Evolutionary conservation across 1,140 invertebrate genomes (phyloP).

Genomic region (Lepidurus couesii): DNA sequence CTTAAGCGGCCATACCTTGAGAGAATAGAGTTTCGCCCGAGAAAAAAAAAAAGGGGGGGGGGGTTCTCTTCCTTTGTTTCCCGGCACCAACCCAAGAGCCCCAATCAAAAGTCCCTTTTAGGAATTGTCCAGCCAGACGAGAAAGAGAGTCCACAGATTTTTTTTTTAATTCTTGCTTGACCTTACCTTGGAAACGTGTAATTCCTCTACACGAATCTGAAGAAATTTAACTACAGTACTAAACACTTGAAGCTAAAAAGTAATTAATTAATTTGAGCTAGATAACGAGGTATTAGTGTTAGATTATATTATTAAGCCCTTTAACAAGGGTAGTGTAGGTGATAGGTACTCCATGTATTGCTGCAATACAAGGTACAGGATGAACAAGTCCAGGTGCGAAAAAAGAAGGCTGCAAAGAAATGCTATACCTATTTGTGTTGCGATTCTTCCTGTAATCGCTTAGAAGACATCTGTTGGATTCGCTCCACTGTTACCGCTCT

Average conservation of each 20-base stretch:
- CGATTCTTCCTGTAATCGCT: neutral
- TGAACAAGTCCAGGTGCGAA: neutral
- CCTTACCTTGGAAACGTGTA: neutral
- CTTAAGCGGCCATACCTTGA: neutral
- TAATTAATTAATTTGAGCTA: no score
- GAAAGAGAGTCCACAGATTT: neutral
- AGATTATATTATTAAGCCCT: no score
- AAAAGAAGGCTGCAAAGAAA: neutral
- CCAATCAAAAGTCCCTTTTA: no score
- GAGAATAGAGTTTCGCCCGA: neutral
- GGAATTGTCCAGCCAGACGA: neutral
- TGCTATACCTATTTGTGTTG: neutral
- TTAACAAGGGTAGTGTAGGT: no score
- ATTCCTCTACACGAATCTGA: neutral
- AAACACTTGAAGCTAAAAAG: no score
- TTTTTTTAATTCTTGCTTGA: neutral
- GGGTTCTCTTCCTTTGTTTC: no score
- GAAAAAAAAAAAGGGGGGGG: neutral
- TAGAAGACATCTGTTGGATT: slow-evolving; percentile 9
- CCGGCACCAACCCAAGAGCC: no score
- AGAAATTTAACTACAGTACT: no score
- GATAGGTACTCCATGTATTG: neutral
- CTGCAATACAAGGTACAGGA: neutral
- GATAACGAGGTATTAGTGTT: no score
- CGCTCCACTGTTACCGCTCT: neutral